These are phyloP conservation scores for Betta splendens DNA, from an alignment of 2,797 vertebrate species.

Conservation along the genomic window DNA sequence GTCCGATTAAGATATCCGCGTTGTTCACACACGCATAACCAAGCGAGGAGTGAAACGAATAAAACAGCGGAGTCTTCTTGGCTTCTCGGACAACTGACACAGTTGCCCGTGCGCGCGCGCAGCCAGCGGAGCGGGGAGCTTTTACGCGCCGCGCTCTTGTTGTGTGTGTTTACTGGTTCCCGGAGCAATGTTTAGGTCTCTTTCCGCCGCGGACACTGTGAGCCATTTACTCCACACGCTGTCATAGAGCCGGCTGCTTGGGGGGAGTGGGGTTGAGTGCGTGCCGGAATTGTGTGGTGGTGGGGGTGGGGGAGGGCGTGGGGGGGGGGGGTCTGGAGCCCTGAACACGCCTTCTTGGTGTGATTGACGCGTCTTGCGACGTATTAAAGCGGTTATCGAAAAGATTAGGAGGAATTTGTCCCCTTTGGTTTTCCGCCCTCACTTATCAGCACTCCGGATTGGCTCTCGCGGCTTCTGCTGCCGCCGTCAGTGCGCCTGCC, in stretches of 20 bases:
- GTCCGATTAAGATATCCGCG: slow-evolving; percentile 75
- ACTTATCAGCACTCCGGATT: slow-evolving; percentile 55
- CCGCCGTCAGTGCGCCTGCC: slow-evolving; percentile 58
- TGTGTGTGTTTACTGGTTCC: slow-evolving; percentile 59
- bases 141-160: slow-evolving; percentile 48
- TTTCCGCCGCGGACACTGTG: slow-evolving; percentile 63
- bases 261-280: too few relatives aligned
- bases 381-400: slow-evolving; percentile 34
- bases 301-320: neutral
- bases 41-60: too few relatives aligned
- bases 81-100: slow-evolving; percentile 31
- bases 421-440: slow-evolving; percentile 37
- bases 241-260: slow-evolving; percentile 57
- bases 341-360: slow-evolving; percentile 43
- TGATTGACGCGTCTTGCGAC: slow-evolving; percentile 55
- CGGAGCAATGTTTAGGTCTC: slow-evolving; percentile 63
- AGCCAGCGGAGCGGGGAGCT: slow-evolving; percentile 43
- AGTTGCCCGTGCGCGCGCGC: slow-evolving; percentile 30
- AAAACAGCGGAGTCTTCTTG: slow-evolving; percentile 34
- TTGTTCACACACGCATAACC: slow-evolving; percentile 20
- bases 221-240: slow-evolving; percentile 68
- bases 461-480: slow-evolving; percentile 26
- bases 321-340: neutral
- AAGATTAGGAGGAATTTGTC: slow-evolving; percentile 21
- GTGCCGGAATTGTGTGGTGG: neutral